Evolutionary conservation across 2,888 invertebrate genomes (phyloP).

Genomic region (Mesorhabditis spiculigera): DNA sequence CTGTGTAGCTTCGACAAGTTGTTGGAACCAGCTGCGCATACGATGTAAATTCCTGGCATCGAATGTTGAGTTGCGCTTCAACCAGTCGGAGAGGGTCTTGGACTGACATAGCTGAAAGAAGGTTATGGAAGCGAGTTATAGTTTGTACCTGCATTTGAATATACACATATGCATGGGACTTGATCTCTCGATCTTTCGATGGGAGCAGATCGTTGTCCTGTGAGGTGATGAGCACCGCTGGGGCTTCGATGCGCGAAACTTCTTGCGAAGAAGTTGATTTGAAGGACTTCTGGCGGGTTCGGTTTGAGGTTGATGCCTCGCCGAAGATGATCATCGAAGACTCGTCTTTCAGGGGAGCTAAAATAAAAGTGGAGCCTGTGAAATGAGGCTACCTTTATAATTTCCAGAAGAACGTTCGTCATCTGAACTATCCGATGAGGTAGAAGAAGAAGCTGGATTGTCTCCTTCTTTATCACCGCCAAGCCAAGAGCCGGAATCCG

Average conservation of each 20-base stretch:
- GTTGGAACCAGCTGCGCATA: constrained; percentile 68
- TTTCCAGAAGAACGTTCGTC: background rate
- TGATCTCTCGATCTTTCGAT: constrained; percentile 8
- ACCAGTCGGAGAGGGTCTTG: constrained; percentile 82
- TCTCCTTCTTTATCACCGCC: background rate
- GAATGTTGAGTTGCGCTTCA: constrained; percentile 60
- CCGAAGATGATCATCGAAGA: background rate
- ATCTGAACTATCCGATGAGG: background rate
- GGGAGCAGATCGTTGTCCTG: constrained; percentile 20
- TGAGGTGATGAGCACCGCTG: constrained; percentile 20
- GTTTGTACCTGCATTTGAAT: constrained; percentile 78
- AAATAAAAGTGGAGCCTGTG: background rate
- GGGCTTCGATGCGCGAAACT: constrained; percentile 9
- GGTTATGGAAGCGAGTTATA: background rate
- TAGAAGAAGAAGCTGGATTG: background rate
- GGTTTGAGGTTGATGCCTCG: constrained; percentile 8
- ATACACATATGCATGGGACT: constrained; percentile 73
- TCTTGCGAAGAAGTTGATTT: constrained; percentile 8
- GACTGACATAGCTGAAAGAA: constrained; percentile 36
- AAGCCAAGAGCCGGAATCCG: background rate
- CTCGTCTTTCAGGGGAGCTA: background rate
- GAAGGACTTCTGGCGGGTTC: constrained; percentile 19
- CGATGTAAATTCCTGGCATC: constrained; percentile 17
- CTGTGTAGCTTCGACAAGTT: constrained; percentile 88
- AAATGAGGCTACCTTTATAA: background rate